phyloP scores from a whole-genome alignment of 1,140 invertebrate species.

The Oncopeltus fasciatus region DNA sequence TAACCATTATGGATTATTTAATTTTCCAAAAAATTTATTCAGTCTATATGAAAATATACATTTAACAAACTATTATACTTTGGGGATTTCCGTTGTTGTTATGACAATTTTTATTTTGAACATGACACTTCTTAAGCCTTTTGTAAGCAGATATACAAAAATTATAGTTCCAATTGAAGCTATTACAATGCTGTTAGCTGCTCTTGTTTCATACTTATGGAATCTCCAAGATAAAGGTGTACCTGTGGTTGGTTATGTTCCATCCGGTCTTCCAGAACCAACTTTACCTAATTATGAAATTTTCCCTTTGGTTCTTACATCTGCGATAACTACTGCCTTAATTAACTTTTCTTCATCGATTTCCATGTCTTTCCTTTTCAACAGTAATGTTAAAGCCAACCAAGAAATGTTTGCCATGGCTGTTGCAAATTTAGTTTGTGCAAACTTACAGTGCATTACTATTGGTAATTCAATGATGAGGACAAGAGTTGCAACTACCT shows the following conservation, averaged over 20 bases:
- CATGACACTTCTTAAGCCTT: constrained; percentile 5
- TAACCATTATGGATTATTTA: constrained; percentile 12
- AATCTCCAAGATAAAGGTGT: constrained; percentile 11
- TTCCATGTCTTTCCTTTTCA: constrained; percentile 12
- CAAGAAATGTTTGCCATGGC: constrained; percentile 17
- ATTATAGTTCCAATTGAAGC: constrained; percentile 16
- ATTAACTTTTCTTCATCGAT: constrained; percentile 15
- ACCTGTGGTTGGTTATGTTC: constrained; percentile 7
- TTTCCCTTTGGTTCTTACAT: background rate
- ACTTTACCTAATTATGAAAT: background rate
- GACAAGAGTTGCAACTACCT: constrained; percentile 10
- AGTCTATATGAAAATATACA: constrained; percentile 2
- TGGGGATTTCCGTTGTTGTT: constrained; percentile 6
- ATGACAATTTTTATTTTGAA: constrained; percentile 12
- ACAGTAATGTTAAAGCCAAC: background rate
- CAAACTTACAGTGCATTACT: constrained; percentile 14
- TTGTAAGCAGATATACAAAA: constrained; percentile 9
- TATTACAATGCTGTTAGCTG: constrained; percentile 9
- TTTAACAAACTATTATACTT: constrained; percentile 6
- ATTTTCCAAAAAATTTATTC: constrained; percentile 1
- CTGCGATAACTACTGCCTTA: constrained; percentile 5
- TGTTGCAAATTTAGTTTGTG: constrained; percentile 10
- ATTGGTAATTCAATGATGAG: constrained; percentile 21
- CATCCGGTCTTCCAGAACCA: constrained; percentile 9
- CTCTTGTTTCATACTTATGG: constrained; percentile 14